Evolutionary conservation across 1,140 invertebrate species (phyloP).

Genomic region (Dolichoris vasculosae): DNA sequence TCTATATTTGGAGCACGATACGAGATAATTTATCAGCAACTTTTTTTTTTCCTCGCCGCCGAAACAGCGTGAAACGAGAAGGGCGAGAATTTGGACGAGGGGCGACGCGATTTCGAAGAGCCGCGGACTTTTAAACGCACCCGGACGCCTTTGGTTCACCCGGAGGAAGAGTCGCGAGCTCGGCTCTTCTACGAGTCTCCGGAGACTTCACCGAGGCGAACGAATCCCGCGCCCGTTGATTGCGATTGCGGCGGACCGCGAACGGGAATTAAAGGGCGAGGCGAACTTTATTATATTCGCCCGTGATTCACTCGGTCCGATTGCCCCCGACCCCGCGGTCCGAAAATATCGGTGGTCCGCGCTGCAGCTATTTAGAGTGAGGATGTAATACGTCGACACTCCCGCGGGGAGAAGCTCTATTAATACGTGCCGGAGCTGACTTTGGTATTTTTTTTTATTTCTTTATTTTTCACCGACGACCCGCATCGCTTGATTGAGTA

Average conservation of each 20-base stretch:
- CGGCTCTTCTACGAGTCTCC: conserved; percentile 7
- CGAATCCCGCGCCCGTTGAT: conserved; percentile 54
- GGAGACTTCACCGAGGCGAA: background rate
- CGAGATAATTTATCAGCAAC: conserved; percentile 15
- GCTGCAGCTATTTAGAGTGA: conserved; percentile 1
- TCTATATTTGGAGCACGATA: background rate
- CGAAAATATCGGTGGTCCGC: conserved; percentile 21
- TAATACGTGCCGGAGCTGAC: conserved; percentile 38
- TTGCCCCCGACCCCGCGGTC: background rate
- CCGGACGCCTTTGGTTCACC: background rate
- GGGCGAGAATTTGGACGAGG: background rate
- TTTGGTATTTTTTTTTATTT: conserved; percentile 16
- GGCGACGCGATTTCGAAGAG: conserved; percentile 35
- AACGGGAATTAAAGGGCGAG: conserved; percentile 61
- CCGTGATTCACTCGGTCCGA: conserved; percentile 12
- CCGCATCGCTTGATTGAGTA: background rate
- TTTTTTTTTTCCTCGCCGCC: background rate
- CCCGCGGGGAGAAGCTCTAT: background rate
- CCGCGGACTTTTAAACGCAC: conserved; percentile 56
- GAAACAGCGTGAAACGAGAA: conserved; percentile 42
- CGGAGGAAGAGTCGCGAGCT: background rate
- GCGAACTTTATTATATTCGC: conserved; percentile 60
- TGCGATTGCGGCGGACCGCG: conserved; percentile 56
- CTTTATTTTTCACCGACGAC: too few species aligned
- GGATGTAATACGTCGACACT: conserved; percentile 3